Evolutionary conservation across 2,113 vertebrate species (phyloP).

Genomic region (Nansenia antarctica): DNA sequence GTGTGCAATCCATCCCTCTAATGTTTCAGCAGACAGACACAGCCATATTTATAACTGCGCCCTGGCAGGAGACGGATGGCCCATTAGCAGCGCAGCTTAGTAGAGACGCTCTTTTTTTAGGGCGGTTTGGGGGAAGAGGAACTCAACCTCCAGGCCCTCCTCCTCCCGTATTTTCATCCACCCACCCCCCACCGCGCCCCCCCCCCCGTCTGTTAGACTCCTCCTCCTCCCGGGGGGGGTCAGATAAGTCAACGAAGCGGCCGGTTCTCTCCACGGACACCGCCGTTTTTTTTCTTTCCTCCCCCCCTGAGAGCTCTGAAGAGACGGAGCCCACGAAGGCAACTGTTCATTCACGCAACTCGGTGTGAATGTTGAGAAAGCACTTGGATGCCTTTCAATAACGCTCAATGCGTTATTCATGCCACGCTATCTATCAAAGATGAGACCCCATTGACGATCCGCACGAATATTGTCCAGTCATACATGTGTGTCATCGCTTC

Average conservation of each 20-base stretch:
- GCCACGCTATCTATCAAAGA: too few relatives aligned
- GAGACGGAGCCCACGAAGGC: too few relatives aligned
- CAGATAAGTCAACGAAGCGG: slow-evolving; percentile 7
- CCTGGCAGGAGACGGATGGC: slow-evolving; percentile 28
- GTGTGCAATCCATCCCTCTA: slow-evolving; percentile 23
- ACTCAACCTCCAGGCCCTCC: slow-evolving; percentile 2
- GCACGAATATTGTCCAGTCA: slow-evolving; percentile 45
- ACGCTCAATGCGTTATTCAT: too few relatives aligned
- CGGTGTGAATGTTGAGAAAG: too few relatives aligned
- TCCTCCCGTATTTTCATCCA: slow-evolving; percentile 46
- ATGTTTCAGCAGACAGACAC: slow-evolving; percentile 25
- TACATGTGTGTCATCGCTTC: slow-evolving; percentile 17
- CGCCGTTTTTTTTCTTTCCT: too few relatives aligned
- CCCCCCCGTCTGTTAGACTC: too few relatives aligned
- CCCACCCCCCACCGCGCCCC: too few relatives aligned
- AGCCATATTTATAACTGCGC: slow-evolving; percentile 39
- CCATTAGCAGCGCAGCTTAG: slow-evolving; percentile 10
- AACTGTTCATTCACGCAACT: neutral
- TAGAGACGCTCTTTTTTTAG: slow-evolving; percentile 24
- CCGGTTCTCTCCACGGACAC: slow-evolving; percentile 1
- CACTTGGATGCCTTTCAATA: too few relatives aligned
- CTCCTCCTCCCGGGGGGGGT: too few relatives aligned
- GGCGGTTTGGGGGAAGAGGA: slow-evolving; percentile 5
- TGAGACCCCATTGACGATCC: too few relatives aligned
- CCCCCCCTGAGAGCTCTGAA: neutral